Evolutionary conservation across 2,888 invertebrate species (phyloP).

Genomic region (Capitulum mitella): DNA sequence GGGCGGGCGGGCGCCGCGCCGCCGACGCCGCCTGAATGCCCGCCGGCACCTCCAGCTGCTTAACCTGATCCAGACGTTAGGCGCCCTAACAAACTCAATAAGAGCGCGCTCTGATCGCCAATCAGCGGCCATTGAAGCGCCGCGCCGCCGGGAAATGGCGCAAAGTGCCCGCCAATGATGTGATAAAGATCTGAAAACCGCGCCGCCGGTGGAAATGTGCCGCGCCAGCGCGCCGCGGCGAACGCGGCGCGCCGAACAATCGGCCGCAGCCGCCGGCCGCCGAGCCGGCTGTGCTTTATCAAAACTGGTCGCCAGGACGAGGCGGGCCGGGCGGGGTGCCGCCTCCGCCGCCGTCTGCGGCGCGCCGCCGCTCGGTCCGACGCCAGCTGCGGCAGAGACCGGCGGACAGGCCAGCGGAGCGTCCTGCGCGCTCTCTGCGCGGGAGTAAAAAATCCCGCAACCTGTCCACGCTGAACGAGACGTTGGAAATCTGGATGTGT

Average conservation of each 20-base stretch:
- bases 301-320: background rate
- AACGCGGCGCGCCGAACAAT: background rate
- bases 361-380: background rate
- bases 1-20: background rate
- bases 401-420: background rate
- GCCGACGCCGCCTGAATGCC: background rate
- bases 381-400: background rate
- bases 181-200: conserved; percentile 12
- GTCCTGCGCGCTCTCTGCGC: too few relatives aligned
- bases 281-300: background rate
- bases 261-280: background rate
- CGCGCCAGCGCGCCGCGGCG: background rate
- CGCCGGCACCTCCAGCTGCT: background rate
- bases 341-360: background rate
- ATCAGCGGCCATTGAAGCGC: conserved; percentile 21
- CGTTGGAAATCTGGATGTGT: too few relatives aligned
- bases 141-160: conserved; percentile 17
- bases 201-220: background rate
- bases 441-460: too few relatives aligned
- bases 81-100: background rate
- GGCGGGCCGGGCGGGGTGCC: background rate
- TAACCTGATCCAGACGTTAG: background rate
- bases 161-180: conserved; percentile 17
- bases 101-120: background rate
- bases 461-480: too few relatives aligned